Conservation (phyloP, 37 sponge, comb jelly and placozoan genomes). For the Bolinopsis microptera region DNA sequence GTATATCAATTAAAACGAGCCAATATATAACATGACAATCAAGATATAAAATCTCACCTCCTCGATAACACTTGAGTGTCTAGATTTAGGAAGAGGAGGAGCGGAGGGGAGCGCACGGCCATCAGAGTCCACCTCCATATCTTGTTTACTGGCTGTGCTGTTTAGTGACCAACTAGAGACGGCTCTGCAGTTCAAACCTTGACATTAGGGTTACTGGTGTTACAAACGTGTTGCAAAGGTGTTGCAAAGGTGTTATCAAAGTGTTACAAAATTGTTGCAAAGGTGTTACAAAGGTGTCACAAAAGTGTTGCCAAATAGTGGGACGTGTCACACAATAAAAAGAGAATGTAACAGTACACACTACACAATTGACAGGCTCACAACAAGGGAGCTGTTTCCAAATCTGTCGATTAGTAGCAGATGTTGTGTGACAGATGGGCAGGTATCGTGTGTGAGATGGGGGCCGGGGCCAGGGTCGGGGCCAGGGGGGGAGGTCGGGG, state of each 20-base stretch:
- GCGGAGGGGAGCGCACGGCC: neutral
- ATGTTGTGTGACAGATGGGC: no score
- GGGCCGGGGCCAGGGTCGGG: no score
- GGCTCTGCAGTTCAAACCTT: neutral
- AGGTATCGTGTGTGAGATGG: no score
- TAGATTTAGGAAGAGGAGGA: neutral
- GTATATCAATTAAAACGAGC: no score
- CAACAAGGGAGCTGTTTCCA: no score
- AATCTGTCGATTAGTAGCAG: no score
- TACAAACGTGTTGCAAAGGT: neutral
- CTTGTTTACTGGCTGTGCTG: neutral
- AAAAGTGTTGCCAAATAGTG: neutral
- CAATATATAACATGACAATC: no score
- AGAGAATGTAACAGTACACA: no score
- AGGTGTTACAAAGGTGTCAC: neutral
- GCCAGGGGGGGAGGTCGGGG: no score
- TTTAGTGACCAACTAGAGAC: neutral
- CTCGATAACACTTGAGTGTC: neutral
- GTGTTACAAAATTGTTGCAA: neutral
- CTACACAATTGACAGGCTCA: no score
- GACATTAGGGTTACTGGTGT: neutral
- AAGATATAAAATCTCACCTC: no score
- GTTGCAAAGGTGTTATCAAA: neutral
- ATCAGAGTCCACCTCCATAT: neutral
- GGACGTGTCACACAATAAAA: no score